Percentiles rank a stretch among this genome's conserved stretches.
Evolutionary conservation across 2,797 vertebrate species (phyloP).

Genomic region (Hybognathus amarus): DNA sequence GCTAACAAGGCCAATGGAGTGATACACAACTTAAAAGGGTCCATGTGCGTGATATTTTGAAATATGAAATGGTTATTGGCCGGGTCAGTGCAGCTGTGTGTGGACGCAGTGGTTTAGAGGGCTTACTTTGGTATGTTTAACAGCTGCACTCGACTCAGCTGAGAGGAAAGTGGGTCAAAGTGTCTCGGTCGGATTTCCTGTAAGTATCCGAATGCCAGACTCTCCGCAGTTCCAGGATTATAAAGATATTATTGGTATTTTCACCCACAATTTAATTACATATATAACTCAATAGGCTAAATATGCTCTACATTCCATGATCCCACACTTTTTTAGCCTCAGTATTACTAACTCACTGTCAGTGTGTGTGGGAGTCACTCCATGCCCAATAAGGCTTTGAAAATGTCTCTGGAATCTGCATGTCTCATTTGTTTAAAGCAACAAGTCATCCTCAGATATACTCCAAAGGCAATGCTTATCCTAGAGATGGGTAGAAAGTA

Average conservation of each 20-base stretch:
- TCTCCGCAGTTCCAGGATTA: neutral
- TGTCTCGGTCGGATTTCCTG: neutral
- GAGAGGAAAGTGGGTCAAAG: constrained; percentile 15
- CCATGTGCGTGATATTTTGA: neutral
- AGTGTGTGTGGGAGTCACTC: neutral
- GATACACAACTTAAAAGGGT: neutral
- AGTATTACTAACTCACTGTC: neutral
- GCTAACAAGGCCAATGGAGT: neutral
- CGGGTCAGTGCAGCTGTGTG: constrained; percentile 23
- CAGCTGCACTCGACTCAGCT: constrained; percentile 37
- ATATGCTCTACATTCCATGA: neutral
- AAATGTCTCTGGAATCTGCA: constrained; percentile 4
- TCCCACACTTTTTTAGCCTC: neutral
- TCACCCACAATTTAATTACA: neutral
- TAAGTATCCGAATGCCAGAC: neutral
- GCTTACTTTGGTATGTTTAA: constrained; percentile 29
- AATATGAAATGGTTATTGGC: neutral
- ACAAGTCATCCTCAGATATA: neutral
- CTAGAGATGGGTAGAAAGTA: neutral
- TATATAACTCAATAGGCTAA: neutral
- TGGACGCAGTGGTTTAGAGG: neutral
- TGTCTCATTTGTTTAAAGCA: constrained; percentile 21
- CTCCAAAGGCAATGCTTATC: neutral
- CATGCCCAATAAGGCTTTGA: constrained; percentile 19
- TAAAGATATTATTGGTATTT: neutral